A percentile compares a stretch with the other conserved stretches of the same genome.
Conservation (phyloP, 2,888 invertebrate species). For the Barypeithes pellucidus region DNA sequence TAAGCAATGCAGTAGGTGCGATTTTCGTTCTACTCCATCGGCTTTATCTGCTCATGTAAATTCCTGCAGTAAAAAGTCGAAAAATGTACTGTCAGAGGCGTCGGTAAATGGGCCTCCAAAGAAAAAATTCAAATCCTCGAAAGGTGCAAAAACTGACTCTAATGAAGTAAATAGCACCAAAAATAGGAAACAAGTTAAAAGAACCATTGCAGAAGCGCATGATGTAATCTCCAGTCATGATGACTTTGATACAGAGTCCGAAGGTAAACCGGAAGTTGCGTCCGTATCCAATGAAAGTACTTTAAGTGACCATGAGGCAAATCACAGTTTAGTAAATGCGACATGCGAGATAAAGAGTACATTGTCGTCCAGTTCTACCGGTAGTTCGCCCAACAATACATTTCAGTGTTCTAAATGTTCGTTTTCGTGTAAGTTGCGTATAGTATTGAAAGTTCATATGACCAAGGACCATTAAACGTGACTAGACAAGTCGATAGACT, state of each 20-base stretch:
- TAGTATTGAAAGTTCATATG: not conserved
- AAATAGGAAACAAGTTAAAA: not conserved
- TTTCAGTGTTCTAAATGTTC: not conserved
- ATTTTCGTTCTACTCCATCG: slow-evolving; percentile 32
- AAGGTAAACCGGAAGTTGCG: too few species aligned
- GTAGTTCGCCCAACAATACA: not conserved
- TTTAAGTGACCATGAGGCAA: not conserved
- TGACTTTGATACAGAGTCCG: too few species aligned
- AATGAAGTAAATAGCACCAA: not conserved
- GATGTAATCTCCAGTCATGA: too few species aligned
- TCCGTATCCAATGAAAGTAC: too few species aligned
- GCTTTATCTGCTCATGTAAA: slow-evolving; percentile 29
- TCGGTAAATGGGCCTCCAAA: not conserved
- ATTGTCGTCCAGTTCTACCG: not conserved
- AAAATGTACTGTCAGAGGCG: not conserved
- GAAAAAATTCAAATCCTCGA: not conserved
- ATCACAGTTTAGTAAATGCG: not conserved
- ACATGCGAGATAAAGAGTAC: not conserved
- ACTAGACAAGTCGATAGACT: too few species aligned
- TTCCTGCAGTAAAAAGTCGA: not conserved
- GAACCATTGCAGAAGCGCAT: not conserved
- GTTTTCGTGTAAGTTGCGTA: not conserved
- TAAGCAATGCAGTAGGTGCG: slow-evolving; percentile 28
- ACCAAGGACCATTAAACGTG: not conserved
- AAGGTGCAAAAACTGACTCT: not conserved